A percentile compares a stretch with the other conserved stretches of the same genome.
These are phyloP conservation scores for Lateolabrax maculatus DNA, from an alignment of 2,797 vertebrate genomes.

Conservation along the genomic window DNA sequence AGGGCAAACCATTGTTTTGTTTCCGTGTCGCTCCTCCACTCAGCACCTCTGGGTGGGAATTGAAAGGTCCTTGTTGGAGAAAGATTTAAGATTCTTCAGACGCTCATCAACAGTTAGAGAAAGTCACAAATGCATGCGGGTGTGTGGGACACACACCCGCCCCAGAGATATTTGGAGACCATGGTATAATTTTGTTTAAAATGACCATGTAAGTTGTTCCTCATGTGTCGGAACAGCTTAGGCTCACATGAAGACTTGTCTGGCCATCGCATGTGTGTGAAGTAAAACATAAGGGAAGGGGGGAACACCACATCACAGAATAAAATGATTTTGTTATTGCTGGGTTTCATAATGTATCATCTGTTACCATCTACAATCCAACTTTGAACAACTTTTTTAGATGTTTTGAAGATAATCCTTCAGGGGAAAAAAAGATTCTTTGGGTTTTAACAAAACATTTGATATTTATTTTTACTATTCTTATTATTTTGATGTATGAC, in stretches of 20 bases:
- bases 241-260: constrained; percentile 53
- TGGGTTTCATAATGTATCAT: constrained; percentile 69
- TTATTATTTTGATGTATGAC: constrained; percentile 3
- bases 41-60: constrained; percentile 51
- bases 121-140: constrained; percentile 42
- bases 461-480: constrained; percentile 9
- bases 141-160: no score
- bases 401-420: constrained; percentile 60
- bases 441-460: constrained; percentile 32
- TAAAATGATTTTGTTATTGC: constrained; percentile 61
- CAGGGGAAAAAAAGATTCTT: constrained; percentile 13
- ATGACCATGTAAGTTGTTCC: constrained; percentile 66
- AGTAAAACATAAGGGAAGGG: constrained; percentile 64
- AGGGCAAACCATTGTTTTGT: constrained; percentile 37
- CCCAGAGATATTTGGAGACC: no score
- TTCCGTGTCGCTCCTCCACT: constrained; percentile 37
- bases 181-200: constrained; percentile 67
- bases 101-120: constrained; percentile 42
- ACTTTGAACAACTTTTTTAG: constrained; percentile 47
- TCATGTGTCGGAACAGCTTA: constrained; percentile 60
- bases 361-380: constrained; percentile 66
- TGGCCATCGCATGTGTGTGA: constrained; percentile 60
- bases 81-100: constrained; percentile 52
- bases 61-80: constrained; percentile 24
- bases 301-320: constrained; percentile 65